A percentile compares a stretch with the other conserved stretches of the same genome.
phyloP scores from a whole-genome alignment of 1,140 invertebrate genomes.

The Ceratoteleas bidentatus region DNA sequence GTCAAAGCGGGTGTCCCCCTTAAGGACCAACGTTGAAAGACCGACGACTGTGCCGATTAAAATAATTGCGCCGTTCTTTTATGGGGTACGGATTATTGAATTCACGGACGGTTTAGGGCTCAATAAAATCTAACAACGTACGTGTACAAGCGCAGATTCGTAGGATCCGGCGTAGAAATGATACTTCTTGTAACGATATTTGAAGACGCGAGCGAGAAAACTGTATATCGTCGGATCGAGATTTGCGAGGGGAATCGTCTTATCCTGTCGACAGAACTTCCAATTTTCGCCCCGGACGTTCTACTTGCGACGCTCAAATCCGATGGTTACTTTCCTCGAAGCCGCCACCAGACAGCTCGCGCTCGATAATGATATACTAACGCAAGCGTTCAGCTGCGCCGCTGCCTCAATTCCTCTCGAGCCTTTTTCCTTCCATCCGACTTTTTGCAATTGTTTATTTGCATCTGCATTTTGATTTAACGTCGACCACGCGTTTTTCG shows the following conservation, averaged over 20 bases:
- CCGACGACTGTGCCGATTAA: too few species aligned
- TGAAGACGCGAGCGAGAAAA: constrained; percentile 8
- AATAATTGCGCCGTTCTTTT: too few species aligned
- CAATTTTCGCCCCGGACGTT: constrained; percentile 58
- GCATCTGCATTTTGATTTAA: neutral
- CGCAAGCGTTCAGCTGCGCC: constrained; percentile 14
- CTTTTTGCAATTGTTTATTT: constrained; percentile 10
- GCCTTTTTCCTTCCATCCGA: constrained; percentile 1
- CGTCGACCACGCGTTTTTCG: too few species aligned
- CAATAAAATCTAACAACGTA: neutral
- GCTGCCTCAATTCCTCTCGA: constrained; percentile 15
- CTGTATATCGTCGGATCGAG: constrained; percentile 39
- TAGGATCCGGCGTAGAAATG: constrained; percentile 24
- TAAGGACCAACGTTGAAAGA: too few species aligned
- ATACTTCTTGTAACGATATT: constrained; percentile 39
- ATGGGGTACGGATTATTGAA: too few species aligned
- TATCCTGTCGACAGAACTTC: constrained; percentile 52
- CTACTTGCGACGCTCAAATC: constrained; percentile 56
- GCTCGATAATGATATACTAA: constrained; percentile 61
- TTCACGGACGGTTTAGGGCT: neutral
- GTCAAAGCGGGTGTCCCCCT: too few species aligned
- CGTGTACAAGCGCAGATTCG: constrained; percentile 20
- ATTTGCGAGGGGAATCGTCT: constrained; percentile 51
- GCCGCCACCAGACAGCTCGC: constrained; percentile 36
- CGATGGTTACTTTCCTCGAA: constrained; percentile 45